Evolutionary conservation across 2,797 vertebrate genomes (phyloP).

Genomic region (Mustela erminea): DNA sequence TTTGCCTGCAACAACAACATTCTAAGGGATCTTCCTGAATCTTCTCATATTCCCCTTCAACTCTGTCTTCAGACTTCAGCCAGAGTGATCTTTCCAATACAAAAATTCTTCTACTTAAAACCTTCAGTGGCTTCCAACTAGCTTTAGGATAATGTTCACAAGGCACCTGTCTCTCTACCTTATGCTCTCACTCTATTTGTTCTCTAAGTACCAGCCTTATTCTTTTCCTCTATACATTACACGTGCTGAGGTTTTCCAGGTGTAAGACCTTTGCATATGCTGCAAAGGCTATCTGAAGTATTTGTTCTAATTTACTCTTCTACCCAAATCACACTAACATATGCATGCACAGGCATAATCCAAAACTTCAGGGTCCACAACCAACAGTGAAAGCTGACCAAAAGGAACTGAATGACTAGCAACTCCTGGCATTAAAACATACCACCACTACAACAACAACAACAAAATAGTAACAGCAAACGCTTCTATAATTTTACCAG

Average conservation of each 20-base stretch:
- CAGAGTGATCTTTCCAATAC: slow-evolving; percentile 40
- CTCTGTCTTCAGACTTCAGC: neutral
- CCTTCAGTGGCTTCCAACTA: neutral
- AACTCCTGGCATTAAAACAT: neutral
- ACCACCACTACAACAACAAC: neutral
- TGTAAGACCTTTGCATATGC: neutral
- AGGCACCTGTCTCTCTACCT: neutral
- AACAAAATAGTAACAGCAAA: neutral
- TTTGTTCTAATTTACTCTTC: slow-evolving; percentile 8
- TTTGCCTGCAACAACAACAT: neutral
- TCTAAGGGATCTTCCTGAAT: neutral
- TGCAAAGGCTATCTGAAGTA: neutral
- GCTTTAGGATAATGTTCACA: slow-evolving; percentile 33
- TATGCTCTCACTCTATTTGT: neutral
- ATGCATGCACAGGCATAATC: neutral
- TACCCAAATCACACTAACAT: neutral
- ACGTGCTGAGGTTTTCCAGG: neutral
- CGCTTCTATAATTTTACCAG: neutral
- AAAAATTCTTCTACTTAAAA: slow-evolving; percentile 38
- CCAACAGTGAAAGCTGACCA: neutral
- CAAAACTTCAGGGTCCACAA: neutral
- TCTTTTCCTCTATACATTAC: neutral
- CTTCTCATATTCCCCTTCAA: neutral
- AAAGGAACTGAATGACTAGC: neutral
- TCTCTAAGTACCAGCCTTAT: neutral